Base-by-base conservation (phyloP, 2,888 invertebrate species). In the Drosophila aldrichi region DNA sequence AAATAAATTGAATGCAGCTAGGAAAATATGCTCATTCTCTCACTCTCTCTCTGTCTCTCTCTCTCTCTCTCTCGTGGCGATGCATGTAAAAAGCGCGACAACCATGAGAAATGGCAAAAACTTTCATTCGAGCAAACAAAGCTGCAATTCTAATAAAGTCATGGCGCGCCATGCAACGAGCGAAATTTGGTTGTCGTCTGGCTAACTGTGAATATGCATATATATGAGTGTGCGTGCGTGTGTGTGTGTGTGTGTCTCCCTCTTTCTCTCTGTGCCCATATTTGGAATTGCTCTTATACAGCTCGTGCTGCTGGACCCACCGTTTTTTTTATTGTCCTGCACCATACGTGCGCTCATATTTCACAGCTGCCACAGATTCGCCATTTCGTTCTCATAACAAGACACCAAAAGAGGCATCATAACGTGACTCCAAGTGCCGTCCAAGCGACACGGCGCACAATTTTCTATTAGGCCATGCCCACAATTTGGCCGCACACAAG, bases 291-390 rank as follows among this genome's bases (percentile, higher is more conserved):
- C 55, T 59, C 54, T 55, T 58, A 64, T 68, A n/a, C 69, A 48
- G 57, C 25, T 44, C 38, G 58, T 49, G 38, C 57, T 48, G 40
- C 43, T n/a, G 57, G 69, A 51, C 56, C 40, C 22, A n/a, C 36
- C 56, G 54, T 58, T 44, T 57, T 44, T 57, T 60, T 65, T 70
- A 70, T 70, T 80, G 70, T 65, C 34, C 49, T 63, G 57, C 46
- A 22, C 44, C 46, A 48, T 49, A 82, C 82, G 82, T 82, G 86
- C 41, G 67, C 86, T 85, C 86, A 81, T 86, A 81, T 79, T 62
- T 86, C 74, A 82, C 86, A 83, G 69, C 76, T 85, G 82, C 76
- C 82, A 74, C 81, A 72, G 71, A 70, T 65, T 81, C 57, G 57
- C 52, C 62, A 73, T 79, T 80, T 52, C 68, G 66, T 63, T 57